Conservation (phyloP, 2,888 invertebrate species). For the Athripsodes cinereus region DNA sequence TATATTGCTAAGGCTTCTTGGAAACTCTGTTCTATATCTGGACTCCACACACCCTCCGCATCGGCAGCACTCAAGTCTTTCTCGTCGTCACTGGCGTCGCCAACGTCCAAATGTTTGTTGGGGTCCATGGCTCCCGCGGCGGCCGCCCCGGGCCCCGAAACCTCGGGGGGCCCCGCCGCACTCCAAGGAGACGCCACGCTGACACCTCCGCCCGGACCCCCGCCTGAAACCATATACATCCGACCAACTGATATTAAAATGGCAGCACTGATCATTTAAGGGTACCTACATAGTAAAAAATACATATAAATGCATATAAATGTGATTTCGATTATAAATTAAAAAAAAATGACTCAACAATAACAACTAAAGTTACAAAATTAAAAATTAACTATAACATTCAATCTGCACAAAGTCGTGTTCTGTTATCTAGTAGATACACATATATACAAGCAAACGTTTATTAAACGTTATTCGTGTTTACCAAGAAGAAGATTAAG, state of each 20-base stretch:
- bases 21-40: slow-evolving; percentile 99
- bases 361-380: too few relatives aligned
- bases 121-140: slow-evolving; percentile 65
- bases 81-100: slow-evolving; percentile 79
- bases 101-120: slow-evolving; percentile 89
- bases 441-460: too few relatives aligned
- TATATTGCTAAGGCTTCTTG: slow-evolving; percentile 99
- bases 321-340: too few relatives aligned
- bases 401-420: too few relatives aligned
- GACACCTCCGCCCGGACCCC: slow-evolving; percentile 58
- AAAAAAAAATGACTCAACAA: neutral
- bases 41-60: slow-evolving; percentile 99
- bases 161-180: slow-evolving; percentile 56
- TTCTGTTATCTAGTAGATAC: too few relatives aligned
- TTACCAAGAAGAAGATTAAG: too few relatives aligned
- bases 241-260: slow-evolving; percentile 27
- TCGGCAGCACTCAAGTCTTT: slow-evolving; percentile 89
- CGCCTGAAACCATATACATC: slow-evolving; percentile 27
- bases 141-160: slow-evolving; percentile 55
- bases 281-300: neutral
- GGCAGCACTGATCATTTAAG: slow-evolving; percentile 19
- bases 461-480: too few relatives aligned
- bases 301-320: neutral
- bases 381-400: too few relatives aligned
- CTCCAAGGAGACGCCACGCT: slow-evolving; percentile 97